A percentile compares a stretch with the other conserved stretches of the same genome.
Conservation (phyloP, 2,888 invertebrate genomes). For the Mesochorus sp. region DNA sequence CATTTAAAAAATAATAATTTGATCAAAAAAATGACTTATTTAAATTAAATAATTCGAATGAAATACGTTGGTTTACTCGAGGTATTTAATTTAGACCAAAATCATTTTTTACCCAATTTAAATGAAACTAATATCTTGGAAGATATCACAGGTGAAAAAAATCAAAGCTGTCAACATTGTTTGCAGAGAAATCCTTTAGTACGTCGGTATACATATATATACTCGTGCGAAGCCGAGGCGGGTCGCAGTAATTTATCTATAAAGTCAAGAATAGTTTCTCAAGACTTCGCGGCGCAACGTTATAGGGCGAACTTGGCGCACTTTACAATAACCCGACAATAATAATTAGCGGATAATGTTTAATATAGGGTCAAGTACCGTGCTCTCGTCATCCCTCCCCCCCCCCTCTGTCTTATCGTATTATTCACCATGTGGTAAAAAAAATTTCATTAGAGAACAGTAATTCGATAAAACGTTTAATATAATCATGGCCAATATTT, state of each 20-base stretch:
- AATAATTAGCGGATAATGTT: slow-evolving; percentile 47
- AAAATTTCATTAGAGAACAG: slow-evolving; percentile 47
- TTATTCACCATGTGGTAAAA: background rate
- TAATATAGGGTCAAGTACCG: slow-evolving; percentile 35
- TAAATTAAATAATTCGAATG: too few relatives aligned
- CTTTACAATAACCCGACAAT: slow-evolving; percentile 4
- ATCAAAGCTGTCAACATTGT: too few relatives aligned
- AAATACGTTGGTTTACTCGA: too few relatives aligned
- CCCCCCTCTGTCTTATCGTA: background rate
- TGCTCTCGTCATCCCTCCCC: background rate
- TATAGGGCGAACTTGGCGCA: slow-evolving; percentile 29
- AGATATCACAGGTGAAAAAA: too few relatives aligned
- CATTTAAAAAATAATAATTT: too few relatives aligned
- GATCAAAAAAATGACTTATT: too few relatives aligned
- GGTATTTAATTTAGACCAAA: too few relatives aligned
- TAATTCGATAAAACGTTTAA: slow-evolving; percentile 24
- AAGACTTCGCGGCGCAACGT: slow-evolving; percentile 13
- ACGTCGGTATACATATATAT: slow-evolving; percentile 4
- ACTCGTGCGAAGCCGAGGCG: background rate
- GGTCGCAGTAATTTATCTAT: background rate
- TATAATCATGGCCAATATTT: slow-evolving; percentile 51
- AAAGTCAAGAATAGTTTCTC: slow-evolving; percentile 36
- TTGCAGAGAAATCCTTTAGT: too few relatives aligned
- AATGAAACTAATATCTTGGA: too few relatives aligned
- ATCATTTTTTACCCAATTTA: too few relatives aligned